phyloP scores from a whole-genome alignment of 2,113 vertebrate genomes.

The Colossoma macropomum region DNA sequence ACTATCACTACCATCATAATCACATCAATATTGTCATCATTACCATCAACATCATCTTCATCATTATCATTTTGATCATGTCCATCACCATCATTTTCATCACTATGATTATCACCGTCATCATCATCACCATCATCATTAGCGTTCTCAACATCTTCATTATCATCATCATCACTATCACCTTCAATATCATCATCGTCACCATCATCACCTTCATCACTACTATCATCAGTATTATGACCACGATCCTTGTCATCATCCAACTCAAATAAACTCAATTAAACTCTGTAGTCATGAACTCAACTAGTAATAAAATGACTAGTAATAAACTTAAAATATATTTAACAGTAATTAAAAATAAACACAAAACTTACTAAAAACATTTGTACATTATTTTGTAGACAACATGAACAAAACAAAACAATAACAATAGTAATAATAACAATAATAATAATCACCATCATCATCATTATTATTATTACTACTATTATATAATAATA shows the following conservation, averaged over 20 bases:
- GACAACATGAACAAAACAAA: too few species aligned
- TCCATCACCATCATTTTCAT: constrained; percentile 27
- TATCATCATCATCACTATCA: constrained; percentile 14
- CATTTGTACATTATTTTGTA: too few species aligned
- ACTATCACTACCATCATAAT: not conserved
- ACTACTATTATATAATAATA: too few species aligned
- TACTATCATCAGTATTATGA: not conserved
- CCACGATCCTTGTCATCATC: not conserved
- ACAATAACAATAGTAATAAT: too few species aligned
- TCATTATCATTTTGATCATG: constrained; percentile 4
- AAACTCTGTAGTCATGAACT: too few species aligned
- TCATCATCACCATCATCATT: constrained; percentile 2
- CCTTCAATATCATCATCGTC: constrained; percentile 14
- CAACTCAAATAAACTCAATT: too few species aligned
- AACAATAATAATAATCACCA: too few species aligned
- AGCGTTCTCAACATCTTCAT: not conserved
- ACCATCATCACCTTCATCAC: too few species aligned
- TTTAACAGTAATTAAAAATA: too few species aligned
- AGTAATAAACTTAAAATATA: not conserved
- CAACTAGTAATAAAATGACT: too few species aligned
- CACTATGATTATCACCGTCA: constrained; percentile 15
- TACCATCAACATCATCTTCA: constrained; percentile 7
- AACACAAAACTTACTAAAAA: too few species aligned
- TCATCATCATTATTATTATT: too few species aligned
- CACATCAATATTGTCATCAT: not conserved